Evolutionary conservation across 2,888 invertebrate species (phyloP).

Genomic region (Monochamus alternatus): DNA sequence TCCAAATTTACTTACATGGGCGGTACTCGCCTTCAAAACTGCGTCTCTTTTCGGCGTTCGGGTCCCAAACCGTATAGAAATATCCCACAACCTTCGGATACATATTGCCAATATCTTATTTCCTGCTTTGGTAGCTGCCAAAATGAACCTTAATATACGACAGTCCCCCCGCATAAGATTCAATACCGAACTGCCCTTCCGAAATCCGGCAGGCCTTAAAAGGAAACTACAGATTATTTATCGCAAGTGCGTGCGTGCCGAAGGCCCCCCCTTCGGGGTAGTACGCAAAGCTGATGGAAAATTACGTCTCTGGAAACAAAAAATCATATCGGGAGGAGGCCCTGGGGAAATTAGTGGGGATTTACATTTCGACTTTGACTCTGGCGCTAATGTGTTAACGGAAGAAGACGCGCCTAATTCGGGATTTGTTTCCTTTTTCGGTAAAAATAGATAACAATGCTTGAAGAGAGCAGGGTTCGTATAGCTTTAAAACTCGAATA

Average conservation of each 20-base stretch:
- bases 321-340: slow-evolving; percentile 57
- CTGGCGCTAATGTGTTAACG: slow-evolving; percentile 33
- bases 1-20: not conserved
- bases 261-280: slow-evolving; percentile 1
- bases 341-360: slow-evolving; percentile 63
- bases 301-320: slow-evolving; percentile 59
- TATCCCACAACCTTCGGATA: slow-evolving; percentile 22
- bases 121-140: slow-evolving; percentile 28
- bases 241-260: slow-evolving; percentile 59
- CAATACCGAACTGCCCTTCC: slow-evolving; percentile 55
- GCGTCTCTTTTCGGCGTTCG: not conserved
- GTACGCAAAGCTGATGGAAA: slow-evolving; percentile 52
- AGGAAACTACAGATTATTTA: slow-evolving; percentile 63
- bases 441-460: too few species aligned
- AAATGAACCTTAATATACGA: slow-evolving; percentile 49
- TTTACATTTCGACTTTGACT: slow-evolving; percentile 58
- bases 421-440: not conserved
- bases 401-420: slow-evolving; percentile 12
- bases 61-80: slow-evolving; percentile 19
- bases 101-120: slow-evolving; percentile 36
- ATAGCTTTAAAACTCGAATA: too few species aligned
- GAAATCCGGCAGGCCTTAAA: slow-evolving; percentile 57
- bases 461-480: too few species aligned
- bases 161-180: slow-evolving; percentile 53
- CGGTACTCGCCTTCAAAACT: not conserved